These are phyloP conservation scores for Cataglyphis albicans DNA, from an alignment of 2,888 invertebrate genomes.

Conservation along the genomic window DNA sequence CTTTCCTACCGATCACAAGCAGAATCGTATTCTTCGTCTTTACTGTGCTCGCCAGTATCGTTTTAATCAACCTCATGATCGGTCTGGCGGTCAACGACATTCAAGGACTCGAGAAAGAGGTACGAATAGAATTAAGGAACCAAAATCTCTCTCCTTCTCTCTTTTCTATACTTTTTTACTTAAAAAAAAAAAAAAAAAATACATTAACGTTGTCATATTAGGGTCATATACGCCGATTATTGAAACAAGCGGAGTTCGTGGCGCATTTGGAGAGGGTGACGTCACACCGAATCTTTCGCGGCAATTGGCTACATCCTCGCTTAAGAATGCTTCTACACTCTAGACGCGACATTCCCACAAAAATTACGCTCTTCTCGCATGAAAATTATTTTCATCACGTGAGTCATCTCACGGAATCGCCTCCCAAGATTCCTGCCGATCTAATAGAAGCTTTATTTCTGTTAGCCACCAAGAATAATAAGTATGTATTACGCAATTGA, in stretches of 20 bases:
- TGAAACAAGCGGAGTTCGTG: slow-evolving; percentile 83
- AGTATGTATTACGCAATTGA: neutral
- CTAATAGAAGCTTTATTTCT: slow-evolving; percentile 70
- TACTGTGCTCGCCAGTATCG: slow-evolving; percentile 87
- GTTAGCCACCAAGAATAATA: slow-evolving; percentile 63
- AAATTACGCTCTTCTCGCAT: slow-evolving; percentile 65
- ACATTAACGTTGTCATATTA: slow-evolving; percentile 44
- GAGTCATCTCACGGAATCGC: slow-evolving; percentile 49
- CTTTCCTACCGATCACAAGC: slow-evolving; percentile 81
- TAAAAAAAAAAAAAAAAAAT: neutral
- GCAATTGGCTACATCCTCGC: slow-evolving; percentile 69
- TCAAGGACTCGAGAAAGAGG: slow-evolving; percentile 82
- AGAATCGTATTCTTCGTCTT: slow-evolving; percentile 87
- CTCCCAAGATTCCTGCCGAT: slow-evolving; percentile 57
- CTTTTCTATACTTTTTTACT: neutral
- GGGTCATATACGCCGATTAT: slow-evolving; percentile 77
- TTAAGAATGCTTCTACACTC: slow-evolving; percentile 61
- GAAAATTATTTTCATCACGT: slow-evolving; percentile 60
- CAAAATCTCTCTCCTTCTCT: neutral
- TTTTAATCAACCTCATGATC: slow-evolving; percentile 88
- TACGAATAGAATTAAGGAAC: slow-evolving; percentile 40
- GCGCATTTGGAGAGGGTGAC: slow-evolving; percentile 79
- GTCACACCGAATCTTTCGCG: slow-evolving; percentile 73
- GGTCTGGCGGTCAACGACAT: slow-evolving; percentile 88
- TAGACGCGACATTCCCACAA: slow-evolving; percentile 68